phyloP scores from a whole-genome alignment of 2,888 invertebrate genomes.

The Melanophora roralis region DNA sequence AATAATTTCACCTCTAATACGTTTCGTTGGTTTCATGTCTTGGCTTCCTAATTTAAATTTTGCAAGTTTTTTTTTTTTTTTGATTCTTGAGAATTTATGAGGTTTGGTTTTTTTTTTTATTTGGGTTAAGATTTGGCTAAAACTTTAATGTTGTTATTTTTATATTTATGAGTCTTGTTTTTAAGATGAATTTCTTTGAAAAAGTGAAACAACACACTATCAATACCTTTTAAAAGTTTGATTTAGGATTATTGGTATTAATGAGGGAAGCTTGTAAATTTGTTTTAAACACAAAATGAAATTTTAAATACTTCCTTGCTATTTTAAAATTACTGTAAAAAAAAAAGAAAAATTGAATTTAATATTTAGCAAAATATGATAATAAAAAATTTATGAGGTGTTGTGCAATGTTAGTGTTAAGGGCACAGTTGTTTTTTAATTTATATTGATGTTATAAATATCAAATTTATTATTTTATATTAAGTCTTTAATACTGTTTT shows the following conservation, averaged over 20 bases:
- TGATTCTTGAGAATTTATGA: slow-evolving; percentile 47
- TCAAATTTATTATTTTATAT: too few species aligned
- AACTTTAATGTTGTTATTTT: slow-evolving; percentile 16
- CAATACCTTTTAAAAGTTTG: slow-evolving; percentile 6
- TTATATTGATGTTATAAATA: too few species aligned
- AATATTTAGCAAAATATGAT: too few species aligned
- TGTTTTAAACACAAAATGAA: too few species aligned
- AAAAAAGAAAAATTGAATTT: too few species aligned
- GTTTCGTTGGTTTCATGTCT: neutral
- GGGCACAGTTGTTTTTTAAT: too few species aligned
- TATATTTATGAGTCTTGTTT: slow-evolving; percentile 16
- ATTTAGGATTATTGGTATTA: neutral
- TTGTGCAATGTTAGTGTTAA: too few species aligned
- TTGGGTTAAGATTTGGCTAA: slow-evolving; percentile 5
- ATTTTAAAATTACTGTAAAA: too few species aligned
- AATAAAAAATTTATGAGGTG: too few species aligned
- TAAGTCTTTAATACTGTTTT: too few species aligned
- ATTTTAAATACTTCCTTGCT: too few species aligned
- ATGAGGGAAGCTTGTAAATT: neutral
- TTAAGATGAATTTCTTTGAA: slow-evolving; percentile 28
- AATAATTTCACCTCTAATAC: slow-evolving; percentile 38
- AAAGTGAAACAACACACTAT: slow-evolving; percentile 6
- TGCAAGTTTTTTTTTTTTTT: neutral
- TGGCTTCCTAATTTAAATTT: slow-evolving; percentile 47
- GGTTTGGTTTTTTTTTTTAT: slow-evolving; percentile 12